Percentiles rank a stretch among this genome's conserved stretches.
Evolutionary conservation across 2,888 invertebrate species (phyloP).

Genomic region (Agelastica alni): DNA sequence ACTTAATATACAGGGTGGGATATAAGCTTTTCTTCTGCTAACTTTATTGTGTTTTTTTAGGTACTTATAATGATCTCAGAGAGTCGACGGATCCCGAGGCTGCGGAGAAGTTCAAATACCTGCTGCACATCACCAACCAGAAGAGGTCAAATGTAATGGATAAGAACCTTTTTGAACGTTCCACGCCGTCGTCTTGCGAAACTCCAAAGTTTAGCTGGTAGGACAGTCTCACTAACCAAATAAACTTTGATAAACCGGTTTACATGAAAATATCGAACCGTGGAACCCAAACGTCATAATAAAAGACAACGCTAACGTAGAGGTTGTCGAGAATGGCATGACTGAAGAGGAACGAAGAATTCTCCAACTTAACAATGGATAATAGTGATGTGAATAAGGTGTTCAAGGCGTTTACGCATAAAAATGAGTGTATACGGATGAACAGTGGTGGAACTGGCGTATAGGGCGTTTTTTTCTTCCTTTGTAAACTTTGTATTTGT

Average conservation of each 20-base stretch:
- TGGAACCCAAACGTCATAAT: constrained; percentile 18
- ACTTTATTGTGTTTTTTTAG: no score
- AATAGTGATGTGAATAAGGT: constrained; percentile 45
- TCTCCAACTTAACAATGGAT: constrained; percentile 48
- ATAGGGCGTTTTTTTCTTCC: constrained; percentile 41
- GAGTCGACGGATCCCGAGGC: constrained; percentile 62
- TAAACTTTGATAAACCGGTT: constrained; percentile 52
- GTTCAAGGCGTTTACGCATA: constrained; percentile 51
- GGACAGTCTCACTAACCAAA: constrained; percentile 51
- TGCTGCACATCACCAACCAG: constrained; percentile 47
- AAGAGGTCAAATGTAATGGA: constrained; percentile 42
- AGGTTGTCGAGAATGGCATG: constrained; percentile 23
- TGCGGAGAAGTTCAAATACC: constrained; percentile 61
- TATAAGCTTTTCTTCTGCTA: no score
- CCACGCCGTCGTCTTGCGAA: constrained; percentile 43
- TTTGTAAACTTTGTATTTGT: constrained; percentile 27
- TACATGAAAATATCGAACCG: constrained; percentile 45
- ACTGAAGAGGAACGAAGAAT: constrained; percentile 46
- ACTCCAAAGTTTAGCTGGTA: constrained; percentile 50
- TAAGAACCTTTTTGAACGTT: constrained; percentile 40
- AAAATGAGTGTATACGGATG: constrained; percentile 47
- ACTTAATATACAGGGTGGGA: no score
- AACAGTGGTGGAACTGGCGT: constrained; percentile 50
- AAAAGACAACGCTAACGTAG: constrained; percentile 12
- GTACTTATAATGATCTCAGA: constrained; percentile 62